A percentile compares a stretch with the other conserved stretches of the same genome.
These are phyloP conservation scores for Eilema depressum DNA, from an alignment of 2,888 invertebrate species.

Conservation along the genomic window DNA sequence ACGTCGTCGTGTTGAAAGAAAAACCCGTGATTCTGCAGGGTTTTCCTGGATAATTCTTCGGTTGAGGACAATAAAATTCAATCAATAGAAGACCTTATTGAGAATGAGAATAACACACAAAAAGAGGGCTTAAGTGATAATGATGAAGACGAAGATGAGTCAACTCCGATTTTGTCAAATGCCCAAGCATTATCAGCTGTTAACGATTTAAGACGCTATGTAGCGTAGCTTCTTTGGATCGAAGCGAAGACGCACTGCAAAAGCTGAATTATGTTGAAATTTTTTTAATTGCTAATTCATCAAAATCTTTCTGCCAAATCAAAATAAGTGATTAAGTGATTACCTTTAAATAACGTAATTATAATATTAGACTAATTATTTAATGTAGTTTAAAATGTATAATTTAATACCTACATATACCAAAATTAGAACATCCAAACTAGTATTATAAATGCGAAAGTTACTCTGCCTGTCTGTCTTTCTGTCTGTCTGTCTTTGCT, in stretches of 20 bases:
- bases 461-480: too few species aligned
- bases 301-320: too few species aligned
- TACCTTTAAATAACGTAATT: neutral
- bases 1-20: too few species aligned
- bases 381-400: neutral
- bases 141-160: neutral
- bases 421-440: neutral
- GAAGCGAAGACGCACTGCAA: neutral
- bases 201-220: slow-evolving; percentile 16
- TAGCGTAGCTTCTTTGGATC: slow-evolving; percentile 6
- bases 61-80: slow-evolving; percentile 17
- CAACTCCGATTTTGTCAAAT: neutral
- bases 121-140: neutral
- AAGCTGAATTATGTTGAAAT: neutral
- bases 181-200: slow-evolving; percentile 12
- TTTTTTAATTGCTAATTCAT: too few species aligned
- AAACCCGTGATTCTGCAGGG: slow-evolving; percentile 18
- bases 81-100: slow-evolving; percentile 5
- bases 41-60: slow-evolving; percentile 21
- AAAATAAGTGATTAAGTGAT: too few species aligned
- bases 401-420: neutral
- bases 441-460: too few species aligned
- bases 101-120: neutral
- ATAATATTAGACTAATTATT: neutral
- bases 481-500: too few species aligned